Evolutionary conservation across 2,797 vertebrate species (phyloP).

Genomic region (Malurus splendens): DNA sequence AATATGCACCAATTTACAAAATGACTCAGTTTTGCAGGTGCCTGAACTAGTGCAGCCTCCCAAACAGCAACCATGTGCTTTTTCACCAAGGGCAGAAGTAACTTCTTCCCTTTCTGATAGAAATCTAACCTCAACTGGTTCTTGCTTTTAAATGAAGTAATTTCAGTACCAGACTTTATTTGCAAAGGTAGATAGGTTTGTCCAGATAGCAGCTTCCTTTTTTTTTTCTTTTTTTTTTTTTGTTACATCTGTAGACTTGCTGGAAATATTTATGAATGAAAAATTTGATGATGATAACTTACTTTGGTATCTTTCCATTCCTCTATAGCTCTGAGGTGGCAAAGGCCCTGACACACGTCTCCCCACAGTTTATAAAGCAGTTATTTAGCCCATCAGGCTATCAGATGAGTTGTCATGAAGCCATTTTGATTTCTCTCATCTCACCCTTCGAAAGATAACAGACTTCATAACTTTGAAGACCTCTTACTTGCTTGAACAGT

Average conservation of each 20-base stretch:
- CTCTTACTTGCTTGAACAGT: background rate
- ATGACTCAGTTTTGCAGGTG: background rate
- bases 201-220: background rate
- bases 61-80: background rate
- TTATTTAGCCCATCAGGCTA: background rate
- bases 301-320: background rate
- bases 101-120: background rate
- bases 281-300: background rate
- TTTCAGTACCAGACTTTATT: background rate
- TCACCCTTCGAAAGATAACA: background rate
- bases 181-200: background rate
- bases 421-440: background rate
- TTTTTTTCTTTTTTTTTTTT: background rate
- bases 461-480: background rate
- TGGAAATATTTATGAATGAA: background rate
- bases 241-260: background rate
- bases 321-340: background rate
- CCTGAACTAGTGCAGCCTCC: background rate
- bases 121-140: background rate
- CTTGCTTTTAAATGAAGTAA: background rate
- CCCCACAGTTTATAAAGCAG: background rate
- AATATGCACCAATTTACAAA: background rate
- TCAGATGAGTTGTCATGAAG: background rate
- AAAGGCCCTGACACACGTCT: background rate
- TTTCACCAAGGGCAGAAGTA: background rate